Evolutionary conservation across 2,888 invertebrate genomes (phyloP).

Genomic region (Ophioninae sp.): DNA sequence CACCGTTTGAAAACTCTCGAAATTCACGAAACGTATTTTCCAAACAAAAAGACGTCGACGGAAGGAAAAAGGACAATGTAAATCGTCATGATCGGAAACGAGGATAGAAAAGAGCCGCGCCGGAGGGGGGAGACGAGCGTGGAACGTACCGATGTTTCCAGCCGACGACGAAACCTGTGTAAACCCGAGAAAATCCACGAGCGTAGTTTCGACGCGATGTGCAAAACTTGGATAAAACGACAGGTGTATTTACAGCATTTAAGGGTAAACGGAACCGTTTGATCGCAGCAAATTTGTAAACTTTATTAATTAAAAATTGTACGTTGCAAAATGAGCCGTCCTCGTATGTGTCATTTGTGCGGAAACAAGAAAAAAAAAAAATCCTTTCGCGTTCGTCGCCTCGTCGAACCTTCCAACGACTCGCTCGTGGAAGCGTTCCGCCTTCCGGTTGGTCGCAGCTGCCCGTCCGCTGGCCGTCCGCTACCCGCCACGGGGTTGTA

Average conservation of each 20-base stretch:
- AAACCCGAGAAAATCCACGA: constrained; percentile 46
- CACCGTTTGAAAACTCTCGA: constrained; percentile 2
- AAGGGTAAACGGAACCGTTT: constrained; percentile 67
- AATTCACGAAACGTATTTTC: constrained; percentile 41
- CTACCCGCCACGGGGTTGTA: too few relatives aligned
- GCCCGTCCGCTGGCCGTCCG: too few relatives aligned
- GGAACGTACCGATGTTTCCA: constrained; percentile 54
- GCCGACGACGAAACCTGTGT: constrained; percentile 55
- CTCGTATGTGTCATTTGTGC: neutral
- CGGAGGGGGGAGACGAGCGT: constrained; percentile 36
- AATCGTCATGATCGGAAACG: neutral
- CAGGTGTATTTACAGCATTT: constrained; percentile 71
- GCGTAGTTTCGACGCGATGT: constrained; percentile 61
- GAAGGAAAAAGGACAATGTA: constrained; percentile 18
- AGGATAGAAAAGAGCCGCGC: constrained; percentile 47
- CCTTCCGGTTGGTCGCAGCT: too few relatives aligned
- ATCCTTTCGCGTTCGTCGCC: neutral
- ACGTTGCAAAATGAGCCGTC: constrained; percentile 68
- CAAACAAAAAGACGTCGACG: constrained; percentile 22
- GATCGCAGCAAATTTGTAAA: constrained; percentile 75
- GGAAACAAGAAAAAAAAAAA: neutral
- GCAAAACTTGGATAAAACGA: constrained; percentile 58
- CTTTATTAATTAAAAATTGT: constrained; percentile 73
- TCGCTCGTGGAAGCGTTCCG: too few relatives aligned
- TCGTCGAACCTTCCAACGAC: too few relatives aligned